Evolutionary conservation across 2,888 invertebrate genomes (phyloP).

Genomic region (Ophion costatus): DNA sequence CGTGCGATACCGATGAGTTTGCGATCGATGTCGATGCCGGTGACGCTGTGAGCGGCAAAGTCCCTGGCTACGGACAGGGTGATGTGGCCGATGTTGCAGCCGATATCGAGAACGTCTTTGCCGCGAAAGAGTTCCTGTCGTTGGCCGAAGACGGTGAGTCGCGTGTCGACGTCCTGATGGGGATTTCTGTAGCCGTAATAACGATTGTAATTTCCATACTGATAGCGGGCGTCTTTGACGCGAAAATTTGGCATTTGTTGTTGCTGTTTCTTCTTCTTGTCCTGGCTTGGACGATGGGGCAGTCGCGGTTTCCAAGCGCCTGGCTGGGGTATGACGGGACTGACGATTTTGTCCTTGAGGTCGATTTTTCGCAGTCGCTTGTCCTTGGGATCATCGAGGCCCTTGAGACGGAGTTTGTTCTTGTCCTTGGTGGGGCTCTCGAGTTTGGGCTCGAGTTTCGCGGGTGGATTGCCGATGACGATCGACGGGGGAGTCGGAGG

Average conservation of each 20-base stretch:
- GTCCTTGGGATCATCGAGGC: constrained; percentile 80
- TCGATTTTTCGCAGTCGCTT: constrained; percentile 87
- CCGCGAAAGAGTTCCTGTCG: constrained; percentile 93
- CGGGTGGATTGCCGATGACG: constrained; percentile 10
- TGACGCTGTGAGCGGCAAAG: constrained; percentile 92
- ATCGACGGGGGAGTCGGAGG: neutral
- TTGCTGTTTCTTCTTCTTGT: constrained; percentile 83
- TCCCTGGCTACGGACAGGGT: constrained; percentile 95
- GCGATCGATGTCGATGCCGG: constrained; percentile 97
- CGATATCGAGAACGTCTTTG: constrained; percentile 97
- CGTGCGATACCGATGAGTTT: constrained; percentile 91
- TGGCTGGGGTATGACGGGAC: constrained; percentile 95
- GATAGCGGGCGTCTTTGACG: constrained; percentile 91
- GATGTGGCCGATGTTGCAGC: constrained; percentile 98
- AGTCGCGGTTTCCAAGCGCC: constrained; percentile 90
- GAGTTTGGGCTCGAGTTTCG: constrained; percentile 64
- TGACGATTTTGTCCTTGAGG: constrained; percentile 94
- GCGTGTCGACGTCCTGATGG: constrained; percentile 91
- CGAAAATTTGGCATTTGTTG: constrained; percentile 87
- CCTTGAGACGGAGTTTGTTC: constrained; percentile 77
- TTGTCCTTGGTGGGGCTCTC: constrained; percentile 77
- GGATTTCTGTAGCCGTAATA: constrained; percentile 98
- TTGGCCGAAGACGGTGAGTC: constrained; percentile 92
- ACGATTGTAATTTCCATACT: constrained; percentile 98
- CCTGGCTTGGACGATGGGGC: constrained; percentile 84